Percentiles rank a stretch among this genome's conserved stretches.
phyloP scores from a whole-genome alignment of 53 echinoderm and acorn worm genomes.

The Crossaster papposus region DNA sequence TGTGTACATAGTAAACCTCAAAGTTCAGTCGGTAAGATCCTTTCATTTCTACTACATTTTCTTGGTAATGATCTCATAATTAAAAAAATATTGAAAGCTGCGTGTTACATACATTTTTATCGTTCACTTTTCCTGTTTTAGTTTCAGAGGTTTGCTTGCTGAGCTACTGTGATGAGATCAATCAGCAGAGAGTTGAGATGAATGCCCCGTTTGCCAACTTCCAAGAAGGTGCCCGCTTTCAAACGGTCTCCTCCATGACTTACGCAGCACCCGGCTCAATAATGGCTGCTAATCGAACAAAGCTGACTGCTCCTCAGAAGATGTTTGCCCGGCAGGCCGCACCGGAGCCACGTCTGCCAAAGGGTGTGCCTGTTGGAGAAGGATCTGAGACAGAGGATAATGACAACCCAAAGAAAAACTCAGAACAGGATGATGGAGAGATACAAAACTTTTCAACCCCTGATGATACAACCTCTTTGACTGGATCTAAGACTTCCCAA shows the following conservation, averaged over 20 bases:
- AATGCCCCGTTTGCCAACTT: slow-evolving; percentile 32
- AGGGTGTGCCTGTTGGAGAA: not conserved
- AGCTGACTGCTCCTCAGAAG: slow-evolving; percentile 11
- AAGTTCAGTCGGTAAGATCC: too few relatives aligned
- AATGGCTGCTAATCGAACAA: slow-evolving; percentile 25
- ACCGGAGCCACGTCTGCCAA: not conserved
- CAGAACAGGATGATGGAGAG: not conserved
- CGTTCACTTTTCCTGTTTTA: not conserved
- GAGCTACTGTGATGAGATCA: not conserved
- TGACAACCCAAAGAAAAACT: not conserved
- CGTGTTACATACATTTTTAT: not conserved
- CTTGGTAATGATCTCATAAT: too few relatives aligned
- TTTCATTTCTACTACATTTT: too few relatives aligned
- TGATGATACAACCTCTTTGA: not conserved
- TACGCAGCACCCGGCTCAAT: slow-evolving; percentile 23
- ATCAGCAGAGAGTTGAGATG: not conserved
- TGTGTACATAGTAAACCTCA: too few relatives aligned
- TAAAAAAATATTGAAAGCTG: too few relatives aligned
- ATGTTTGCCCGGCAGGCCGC: slow-evolving; percentile 36
- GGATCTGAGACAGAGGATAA: not conserved
- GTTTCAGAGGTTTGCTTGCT: not conserved
- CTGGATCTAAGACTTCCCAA: not conserved
- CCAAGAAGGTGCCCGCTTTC: not conserved
- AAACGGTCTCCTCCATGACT: slow-evolving; percentile 17
- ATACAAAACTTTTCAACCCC: not conserved